These are phyloP conservation scores for Phengaris alcon DNA, from an alignment of 2,888 invertebrate genomes.

Conservation along the genomic window DNA sequence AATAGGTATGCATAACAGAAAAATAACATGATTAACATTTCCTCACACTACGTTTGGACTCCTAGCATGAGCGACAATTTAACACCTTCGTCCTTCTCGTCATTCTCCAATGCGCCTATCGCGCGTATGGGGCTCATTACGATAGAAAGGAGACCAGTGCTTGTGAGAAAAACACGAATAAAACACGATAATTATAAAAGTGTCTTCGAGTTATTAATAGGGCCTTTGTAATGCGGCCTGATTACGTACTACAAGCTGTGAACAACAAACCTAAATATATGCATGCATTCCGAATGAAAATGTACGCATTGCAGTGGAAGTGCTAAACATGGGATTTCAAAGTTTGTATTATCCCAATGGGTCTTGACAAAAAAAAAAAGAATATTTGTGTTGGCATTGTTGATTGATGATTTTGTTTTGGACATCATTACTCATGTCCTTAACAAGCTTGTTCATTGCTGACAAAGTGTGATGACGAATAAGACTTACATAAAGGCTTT, in stretches of 20 bases:
- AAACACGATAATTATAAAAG: not conserved
- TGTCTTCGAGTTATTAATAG: not conserved
- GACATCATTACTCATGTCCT: not conserved
- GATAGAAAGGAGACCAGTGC: too few species aligned
- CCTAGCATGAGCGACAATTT: too few species aligned
- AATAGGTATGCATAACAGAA: too few species aligned
- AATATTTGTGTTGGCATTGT: not conserved
- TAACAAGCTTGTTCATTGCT: too few species aligned
- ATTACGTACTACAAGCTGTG: not conserved
- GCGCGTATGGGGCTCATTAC: too few species aligned
- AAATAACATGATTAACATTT: too few species aligned
- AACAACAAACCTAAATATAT: constrained; percentile 2
- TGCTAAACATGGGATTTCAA: not conserved
- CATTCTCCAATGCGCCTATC: too few species aligned
- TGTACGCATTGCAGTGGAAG: constrained; percentile 9
- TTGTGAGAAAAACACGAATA: too few species aligned
- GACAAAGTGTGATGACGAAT: too few species aligned
- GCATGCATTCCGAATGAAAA: not conserved
- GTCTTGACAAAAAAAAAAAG: not conserved
- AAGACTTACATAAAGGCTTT: too few species aligned
- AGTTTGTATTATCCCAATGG: not conserved
- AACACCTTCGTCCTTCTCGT: too few species aligned
- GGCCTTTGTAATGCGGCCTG: not conserved
- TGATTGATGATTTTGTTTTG: not conserved
- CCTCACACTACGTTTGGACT: too few species aligned